Evolutionary conservation across 2,113 vertebrate genomes (phyloP), one percentile per base, ranked within the genome.

Genomic region (Aplodontia rufa): DNA sequence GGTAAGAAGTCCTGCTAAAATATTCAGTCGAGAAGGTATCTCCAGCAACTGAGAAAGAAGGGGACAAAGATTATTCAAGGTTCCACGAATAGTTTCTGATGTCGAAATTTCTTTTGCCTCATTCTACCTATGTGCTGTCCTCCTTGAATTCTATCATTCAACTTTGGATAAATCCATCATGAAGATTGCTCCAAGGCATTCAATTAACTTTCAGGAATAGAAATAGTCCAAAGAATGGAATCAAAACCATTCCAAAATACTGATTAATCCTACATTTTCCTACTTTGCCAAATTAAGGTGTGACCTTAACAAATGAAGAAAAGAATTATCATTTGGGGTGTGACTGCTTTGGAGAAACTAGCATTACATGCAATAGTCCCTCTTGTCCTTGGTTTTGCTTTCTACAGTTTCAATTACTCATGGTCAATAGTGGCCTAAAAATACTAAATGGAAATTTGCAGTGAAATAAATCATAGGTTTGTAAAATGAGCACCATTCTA

Each of bases 41-140:
- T 47, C 4, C 24, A 51, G 55, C 11, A 58, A 68, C 22, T n/a
- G 35, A 53, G 9, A 76, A 9, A 82, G 1, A 68, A 87, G 16
- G 17, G 6, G 4, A 4, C n/a, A 30, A 28, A 53, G 6, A 68
- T 9, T 47, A 69, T 1, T n/a, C 6, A 78, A 42, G 3, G 0
- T 66, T 74, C 75, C 79, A 14, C 13, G 49, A 80, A 78, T 5
- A 40, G 1, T 40, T 26, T 14, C n/a, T 53, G 14, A 37, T 24
- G 69, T 17, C 53, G 14, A 68, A 58, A 13, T 8, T 16, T 64
- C 32, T 13, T 83, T 42, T 22, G 8, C 37, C n/a, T 72, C 40
- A 8, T 30, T n/a, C 47, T 55, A 30, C 17, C 17, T 24, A 10
- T 55, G 42, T 71, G 1, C 17, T 0, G 1, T 32, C 3, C 24